A percentile compares a stretch with the other conserved stretches of the same genome.
Evolutionary conservation across 2,888 invertebrate species (phyloP).

Genomic region (Diloba caeruleocephala): DNA sequence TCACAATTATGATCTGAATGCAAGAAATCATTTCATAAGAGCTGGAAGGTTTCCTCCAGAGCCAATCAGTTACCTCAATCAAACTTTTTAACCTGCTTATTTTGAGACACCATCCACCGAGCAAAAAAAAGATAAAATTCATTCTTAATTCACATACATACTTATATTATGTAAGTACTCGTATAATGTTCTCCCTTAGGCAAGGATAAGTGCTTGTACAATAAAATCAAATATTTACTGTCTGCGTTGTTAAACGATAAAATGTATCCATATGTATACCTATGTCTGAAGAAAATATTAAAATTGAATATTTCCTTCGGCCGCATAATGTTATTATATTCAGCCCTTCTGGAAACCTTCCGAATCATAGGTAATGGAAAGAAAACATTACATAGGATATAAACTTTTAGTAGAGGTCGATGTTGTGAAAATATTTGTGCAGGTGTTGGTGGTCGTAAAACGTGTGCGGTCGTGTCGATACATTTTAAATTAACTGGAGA

Average conservation of each 20-base stretch:
- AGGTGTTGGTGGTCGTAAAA: constrained; percentile 26
- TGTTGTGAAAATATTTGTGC: constrained; percentile 49
- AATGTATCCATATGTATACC: constrained; percentile 51
- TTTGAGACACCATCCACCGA: too few species aligned
- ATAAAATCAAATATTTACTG: constrained; percentile 47
- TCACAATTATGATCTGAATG: too few species aligned
- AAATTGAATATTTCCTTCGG: constrained; percentile 53
- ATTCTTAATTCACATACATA: background rate
- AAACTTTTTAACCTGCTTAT: too few species aligned
- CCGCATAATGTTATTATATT: constrained; percentile 68
- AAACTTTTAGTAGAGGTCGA: constrained; percentile 61
- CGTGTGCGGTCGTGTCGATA: constrained; percentile 21
- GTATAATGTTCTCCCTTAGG: constrained; percentile 5
- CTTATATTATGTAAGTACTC: background rate
- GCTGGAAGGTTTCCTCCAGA: too few species aligned
- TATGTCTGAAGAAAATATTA: constrained; percentile 57
- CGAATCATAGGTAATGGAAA: constrained; percentile 77
- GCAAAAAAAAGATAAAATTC: too few species aligned
- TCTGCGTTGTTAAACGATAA: constrained; percentile 47
- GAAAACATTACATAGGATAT: constrained; percentile 68
- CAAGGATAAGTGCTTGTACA: constrained; percentile 10
- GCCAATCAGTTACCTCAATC: too few species aligned
- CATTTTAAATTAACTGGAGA: constrained; percentile 31
- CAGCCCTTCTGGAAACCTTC: constrained; percentile 62
- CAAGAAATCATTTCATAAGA: too few species aligned